Conservation (phyloP, 2,113 vertebrate genomes). For the Anguilla rostrata region DNA sequence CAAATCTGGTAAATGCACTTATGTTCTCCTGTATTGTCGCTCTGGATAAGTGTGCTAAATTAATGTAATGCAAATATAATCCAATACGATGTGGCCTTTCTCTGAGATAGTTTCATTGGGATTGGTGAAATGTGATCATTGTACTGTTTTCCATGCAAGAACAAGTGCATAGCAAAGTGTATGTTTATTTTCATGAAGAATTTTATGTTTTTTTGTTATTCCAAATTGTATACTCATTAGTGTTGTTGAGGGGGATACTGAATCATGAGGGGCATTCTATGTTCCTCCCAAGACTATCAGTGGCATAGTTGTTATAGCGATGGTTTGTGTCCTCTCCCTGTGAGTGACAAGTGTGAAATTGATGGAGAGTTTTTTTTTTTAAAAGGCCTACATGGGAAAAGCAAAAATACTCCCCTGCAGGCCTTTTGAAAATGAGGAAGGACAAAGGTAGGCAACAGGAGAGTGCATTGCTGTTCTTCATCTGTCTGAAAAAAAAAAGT, state of each 20-base stretch:
- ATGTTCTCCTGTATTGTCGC: no score
- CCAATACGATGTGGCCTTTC: no score
- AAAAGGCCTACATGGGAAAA: background rate
- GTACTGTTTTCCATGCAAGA: background rate
- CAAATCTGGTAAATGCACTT: no score
- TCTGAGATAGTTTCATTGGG: background rate
- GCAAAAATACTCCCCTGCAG: background rate
- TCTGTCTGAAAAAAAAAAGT: background rate
- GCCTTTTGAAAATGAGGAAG: background rate
- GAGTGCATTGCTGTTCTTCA: background rate
- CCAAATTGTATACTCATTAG: background rate
- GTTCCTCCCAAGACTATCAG: background rate
- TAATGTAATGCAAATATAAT: no score
- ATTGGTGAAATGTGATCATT: background rate
- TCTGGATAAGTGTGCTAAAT: no score
- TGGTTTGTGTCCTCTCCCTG: background rate
- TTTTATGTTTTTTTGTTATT: background rate
- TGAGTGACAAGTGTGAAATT: background rate
- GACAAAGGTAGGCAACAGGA: background rate
- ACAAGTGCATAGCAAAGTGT: background rate
- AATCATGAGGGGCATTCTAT: background rate
- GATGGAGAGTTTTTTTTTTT: background rate
- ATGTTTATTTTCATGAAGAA: background rate
- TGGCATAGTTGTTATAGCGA: background rate
- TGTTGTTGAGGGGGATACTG: background rate